These are phyloP conservation scores for Lampris megalopsis DNA, from an alignment of 2,113 vertebrate genomes.

Conservation along the genomic window DNA sequence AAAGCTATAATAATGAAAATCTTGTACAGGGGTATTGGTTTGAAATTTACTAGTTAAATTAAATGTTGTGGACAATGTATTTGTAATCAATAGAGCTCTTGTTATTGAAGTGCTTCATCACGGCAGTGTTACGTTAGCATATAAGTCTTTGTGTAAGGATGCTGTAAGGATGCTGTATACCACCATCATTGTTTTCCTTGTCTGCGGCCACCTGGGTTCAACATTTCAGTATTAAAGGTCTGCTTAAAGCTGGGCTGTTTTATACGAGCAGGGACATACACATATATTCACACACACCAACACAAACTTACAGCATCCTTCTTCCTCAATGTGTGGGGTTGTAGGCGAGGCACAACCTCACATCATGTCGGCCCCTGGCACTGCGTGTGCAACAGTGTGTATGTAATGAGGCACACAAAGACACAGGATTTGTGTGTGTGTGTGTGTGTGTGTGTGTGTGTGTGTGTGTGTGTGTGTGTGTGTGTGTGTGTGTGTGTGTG, in stretches of 20 bases:
- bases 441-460: constrained; percentile 44
- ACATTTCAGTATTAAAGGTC: constrained; percentile 1
- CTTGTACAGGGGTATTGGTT: too few species aligned
- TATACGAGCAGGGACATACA: constrained; percentile 1
- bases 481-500: constrained; percentile 53
- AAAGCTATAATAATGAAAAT: background rate
- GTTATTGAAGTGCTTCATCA: background rate
- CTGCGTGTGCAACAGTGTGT: constrained; percentile 35
- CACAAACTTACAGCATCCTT: background rate
- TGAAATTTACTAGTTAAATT: too few species aligned
- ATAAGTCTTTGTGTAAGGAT: background rate
- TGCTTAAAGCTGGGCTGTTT: background rate
- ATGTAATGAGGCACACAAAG: constrained; percentile 43
- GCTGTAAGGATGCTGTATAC: constrained; percentile 18
- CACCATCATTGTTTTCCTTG: constrained; percentile 22
- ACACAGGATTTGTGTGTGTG: constrained; percentile 40
- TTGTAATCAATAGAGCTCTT: too few species aligned
- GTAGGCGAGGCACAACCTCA: constrained; percentile 37
- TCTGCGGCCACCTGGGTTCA: background rate
- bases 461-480: constrained; percentile 39
- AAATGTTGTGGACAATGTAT: too few species aligned
- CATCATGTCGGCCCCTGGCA: constrained; percentile 30
- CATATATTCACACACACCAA: constrained; percentile 13
- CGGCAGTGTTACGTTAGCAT: constrained; percentile 2
- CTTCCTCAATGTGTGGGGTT: constrained; percentile 37